Base-by-base conservation (phyloP, 37 sponge, comb jelly and placozoan species). In the Crambe crambe region DNA sequence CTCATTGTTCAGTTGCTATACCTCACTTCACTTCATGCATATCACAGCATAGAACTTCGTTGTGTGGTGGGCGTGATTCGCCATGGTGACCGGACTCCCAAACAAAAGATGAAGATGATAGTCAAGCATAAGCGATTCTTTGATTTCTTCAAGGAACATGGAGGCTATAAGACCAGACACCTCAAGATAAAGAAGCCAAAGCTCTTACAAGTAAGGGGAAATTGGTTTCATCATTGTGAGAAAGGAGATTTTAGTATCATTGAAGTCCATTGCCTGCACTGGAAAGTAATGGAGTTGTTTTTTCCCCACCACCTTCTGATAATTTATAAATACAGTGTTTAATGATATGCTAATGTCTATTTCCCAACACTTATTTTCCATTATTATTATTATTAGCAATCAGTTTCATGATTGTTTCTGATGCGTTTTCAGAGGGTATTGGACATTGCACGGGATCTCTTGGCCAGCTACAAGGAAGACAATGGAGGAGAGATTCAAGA, bases 41-140 rank as follows among this genome's bases (percentile, higher is more conserved):
- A 27, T 44, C 68, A 25, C 54, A 93, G 96, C 41, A 23, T 83
- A 27, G 92, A 97, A 77, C 83, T 97, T 63, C 76, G 95, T 0
- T 94, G 97, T 89, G 92, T 97, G 54, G 67, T 94, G 23, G 97
- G 83, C 15, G 86, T 97, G 12, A 91, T 97, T 68, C 79, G 97
- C 17, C 97, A 97, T 70, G 97, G 92, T 30, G 97, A 97, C 68
- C 68, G 95, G 8, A 97, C 92, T 42, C 97, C 97, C 32, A 97
- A 97, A 54, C 97, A 97, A 77, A 97, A 97, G 84, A 89, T 91
- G 86, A 97, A 97, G 74, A 91, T 97, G 90, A 74, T 91, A 15
- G 92, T 89, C n/a, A 89, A 70, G 17, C 88, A 94, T 37, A 66
- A 56, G 18, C 79, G 72, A n/a, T 82, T 90, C 68, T 76, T 79